Conservation (phyloP, 2,797 vertebrate genomes). For the Lithobates pipiens region DNA sequence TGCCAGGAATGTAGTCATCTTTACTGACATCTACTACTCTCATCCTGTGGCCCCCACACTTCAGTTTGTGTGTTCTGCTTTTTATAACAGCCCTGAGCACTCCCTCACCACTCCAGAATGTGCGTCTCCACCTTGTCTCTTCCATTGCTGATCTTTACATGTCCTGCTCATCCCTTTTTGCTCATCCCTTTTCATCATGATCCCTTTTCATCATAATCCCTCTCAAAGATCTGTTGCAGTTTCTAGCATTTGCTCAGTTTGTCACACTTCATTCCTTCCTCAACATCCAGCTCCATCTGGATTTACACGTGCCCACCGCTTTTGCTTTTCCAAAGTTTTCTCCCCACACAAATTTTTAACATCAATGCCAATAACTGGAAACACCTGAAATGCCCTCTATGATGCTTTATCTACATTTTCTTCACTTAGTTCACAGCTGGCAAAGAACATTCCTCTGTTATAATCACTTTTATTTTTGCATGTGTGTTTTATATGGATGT, state of each 20-base stretch:
- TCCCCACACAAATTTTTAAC: too few relatives aligned
- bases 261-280: background rate
- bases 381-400: too few relatives aligned
- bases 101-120: slow-evolving; percentile 3
- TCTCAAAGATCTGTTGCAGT: background rate
- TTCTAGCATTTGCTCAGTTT: background rate
- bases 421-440: too few relatives aligned
- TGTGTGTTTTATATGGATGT: too few relatives aligned
- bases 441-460: too few relatives aligned
- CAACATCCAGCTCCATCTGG: background rate
- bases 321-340: too few relatives aligned
- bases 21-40: slow-evolving; percentile 51
- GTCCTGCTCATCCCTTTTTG: background rate
- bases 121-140: background rate
- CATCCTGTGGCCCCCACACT: slow-evolving; percentile 68
- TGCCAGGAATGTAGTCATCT: slow-evolving; percentile 29
- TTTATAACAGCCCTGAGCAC: slow-evolving; percentile 14
- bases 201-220: background rate
- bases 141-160: background rate
- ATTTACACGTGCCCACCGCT: background rate
- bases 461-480: too few relatives aligned
- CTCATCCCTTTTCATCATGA: too few relatives aligned
- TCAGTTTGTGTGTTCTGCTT: slow-evolving; percentile 63
- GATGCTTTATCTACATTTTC: too few relatives aligned
- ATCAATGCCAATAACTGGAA: too few relatives aligned